Base-by-base conservation (phyloP, 2,888 invertebrate species). In the Oegoconia quadripuncta region DNA sequence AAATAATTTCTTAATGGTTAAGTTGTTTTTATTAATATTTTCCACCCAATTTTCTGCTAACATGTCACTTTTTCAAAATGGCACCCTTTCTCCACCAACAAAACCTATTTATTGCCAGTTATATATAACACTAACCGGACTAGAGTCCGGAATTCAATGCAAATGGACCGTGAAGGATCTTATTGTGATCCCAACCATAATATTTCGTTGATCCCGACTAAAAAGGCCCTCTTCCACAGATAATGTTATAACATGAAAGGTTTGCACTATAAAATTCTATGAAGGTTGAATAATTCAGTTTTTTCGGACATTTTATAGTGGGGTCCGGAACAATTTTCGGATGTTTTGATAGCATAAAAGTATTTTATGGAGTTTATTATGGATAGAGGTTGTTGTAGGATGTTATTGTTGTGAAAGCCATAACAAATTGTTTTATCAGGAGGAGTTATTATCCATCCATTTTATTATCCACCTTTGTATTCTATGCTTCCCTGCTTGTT, bases 161-260 rank as follows among this genome's bases (percentile, higher is more conserved):
- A 49, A 54, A 57, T 57, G 53, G 41, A 32, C 41, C 51, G 50
- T 52, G 35, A 57, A 52, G 29, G 27, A 32, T 32, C 34, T 37
- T 34, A 31, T 35, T 37, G 37, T 22, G 39, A 37, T 32, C 32
- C 28, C 23, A 26, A 22, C 29, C 22, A 8, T 38, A 37, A 41
- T 39, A 39, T 41, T 43, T 32, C 20, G 34, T 20, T 34, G 26
- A 38, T 38, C 26, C 25, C 25, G 26, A 29, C n/a, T 14, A 34
- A 23, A 13, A 31, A n/a, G 28, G 18, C 22, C 13, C 22, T 11
- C 27, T 35, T 26, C 26, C 31, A 20, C 22, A 22, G 26, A 40
- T 29, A 35, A 28, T 28, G 27, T 36, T 22, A 36, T 16, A 30
- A 25, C 20, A 15, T 11, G 23, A 33, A 14, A 12, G 30, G 25